These are phyloP conservation scores for Tillus elongatus DNA, from an alignment of 2,888 invertebrate species.

Conservation along the genomic window DNA sequence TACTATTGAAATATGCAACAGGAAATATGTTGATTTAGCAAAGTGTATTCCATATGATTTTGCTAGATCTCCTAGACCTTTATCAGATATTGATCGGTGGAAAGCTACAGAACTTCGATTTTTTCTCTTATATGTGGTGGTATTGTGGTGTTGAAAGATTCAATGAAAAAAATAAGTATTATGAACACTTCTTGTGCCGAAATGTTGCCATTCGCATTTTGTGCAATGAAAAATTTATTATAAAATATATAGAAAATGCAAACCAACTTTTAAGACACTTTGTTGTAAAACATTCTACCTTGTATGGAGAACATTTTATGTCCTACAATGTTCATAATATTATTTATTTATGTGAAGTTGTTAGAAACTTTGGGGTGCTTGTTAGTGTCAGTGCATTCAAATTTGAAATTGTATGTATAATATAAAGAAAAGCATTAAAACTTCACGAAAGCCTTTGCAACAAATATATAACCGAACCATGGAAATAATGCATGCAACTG, in stretches of 20 bases:
- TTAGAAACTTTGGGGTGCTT: neutral
- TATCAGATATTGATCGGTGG: slow-evolving; percentile 13
- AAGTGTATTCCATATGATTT: slow-evolving; percentile 13
- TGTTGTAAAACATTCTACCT: neutral
- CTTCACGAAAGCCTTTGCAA: neutral
- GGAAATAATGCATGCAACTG: no score
- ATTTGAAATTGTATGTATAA: neutral
- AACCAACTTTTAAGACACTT: neutral
- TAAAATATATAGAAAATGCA: neutral
- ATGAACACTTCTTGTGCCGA: slow-evolving; percentile 7
- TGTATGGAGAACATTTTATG: neutral
- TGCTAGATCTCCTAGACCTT: slow-evolving; percentile 13
- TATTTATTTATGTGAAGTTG: neutral
- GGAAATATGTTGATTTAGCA: slow-evolving; percentile 9
- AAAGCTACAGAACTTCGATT: slow-evolving; percentile 12
- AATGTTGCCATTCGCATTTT: neutral
- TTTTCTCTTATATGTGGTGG: slow-evolving; percentile 9
- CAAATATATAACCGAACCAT: neutral
- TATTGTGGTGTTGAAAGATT: slow-evolving; percentile 1
- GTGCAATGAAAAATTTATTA: neutral
- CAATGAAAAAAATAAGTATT: neutral
- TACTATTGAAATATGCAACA: slow-evolving; percentile 10
- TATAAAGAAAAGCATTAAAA: slow-evolving; percentile 1
- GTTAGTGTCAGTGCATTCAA: neutral
- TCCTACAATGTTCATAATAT: neutral